These are phyloP conservation scores for Mesorhabditis spiculigera DNA, from an alignment of 2,888 invertebrate genomes.

Conservation along the genomic window DNA sequence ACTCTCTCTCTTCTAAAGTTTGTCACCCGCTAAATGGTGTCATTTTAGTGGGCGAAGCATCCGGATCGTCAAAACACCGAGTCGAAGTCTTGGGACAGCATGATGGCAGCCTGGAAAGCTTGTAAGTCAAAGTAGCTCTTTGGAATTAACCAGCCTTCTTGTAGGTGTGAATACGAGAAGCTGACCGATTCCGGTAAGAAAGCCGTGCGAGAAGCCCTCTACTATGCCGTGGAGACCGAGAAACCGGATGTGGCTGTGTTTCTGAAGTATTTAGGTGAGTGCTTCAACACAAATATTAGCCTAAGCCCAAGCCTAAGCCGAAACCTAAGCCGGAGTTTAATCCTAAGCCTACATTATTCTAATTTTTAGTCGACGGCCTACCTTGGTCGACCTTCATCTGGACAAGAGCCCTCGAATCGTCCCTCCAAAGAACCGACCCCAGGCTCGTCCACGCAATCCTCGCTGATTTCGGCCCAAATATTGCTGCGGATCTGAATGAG, in stretches of 20 bases:
- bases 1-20: background rate
- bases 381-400: constrained; percentile 89
- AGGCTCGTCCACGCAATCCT: constrained; percentile 79
- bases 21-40: background rate
- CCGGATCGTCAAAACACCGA: constrained; percentile 9
- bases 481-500: constrained; percentile 26
- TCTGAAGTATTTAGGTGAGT: constrained; percentile 71
- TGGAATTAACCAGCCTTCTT: background rate
- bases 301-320: background rate
- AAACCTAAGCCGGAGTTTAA: background rate
- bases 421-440: constrained; percentile 74
- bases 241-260: constrained; percentile 85
- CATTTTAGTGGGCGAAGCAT: constrained; percentile 9
- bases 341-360: background rate
- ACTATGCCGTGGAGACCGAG: constrained; percentile 86
- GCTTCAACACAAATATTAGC: too few relatives aligned
- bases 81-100: constrained; percentile 85
- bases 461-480: constrained; percentile 21
- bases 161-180: constrained; percentile 14
- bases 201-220: constrained; percentile 74
- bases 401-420: constrained; percentile 80
- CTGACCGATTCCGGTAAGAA: constrained; percentile 14
- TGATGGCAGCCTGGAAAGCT: constrained; percentile 64
- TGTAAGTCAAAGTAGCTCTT: background rate
- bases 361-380: constrained; percentile 64